These are phyloP conservation scores for Rutpela maculata DNA, from an alignment of 2,888 invertebrate genomes.

Conservation along the genomic window DNA sequence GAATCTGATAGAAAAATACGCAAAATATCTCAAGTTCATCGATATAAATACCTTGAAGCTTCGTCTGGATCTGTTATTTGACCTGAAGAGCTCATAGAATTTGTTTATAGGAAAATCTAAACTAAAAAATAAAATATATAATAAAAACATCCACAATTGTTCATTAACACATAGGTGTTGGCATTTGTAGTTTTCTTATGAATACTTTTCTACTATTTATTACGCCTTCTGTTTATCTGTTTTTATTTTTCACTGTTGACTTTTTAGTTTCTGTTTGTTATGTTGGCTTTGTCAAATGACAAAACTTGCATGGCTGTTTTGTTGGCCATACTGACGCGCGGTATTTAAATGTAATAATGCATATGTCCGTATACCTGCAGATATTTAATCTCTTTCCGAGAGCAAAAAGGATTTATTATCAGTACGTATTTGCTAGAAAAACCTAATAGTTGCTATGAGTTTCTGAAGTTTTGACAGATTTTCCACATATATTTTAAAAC, in stretches of 20 bases:
- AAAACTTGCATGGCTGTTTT: neutral
- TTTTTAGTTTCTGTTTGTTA: constrained; percentile 31
- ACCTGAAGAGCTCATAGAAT: constrained; percentile 75
- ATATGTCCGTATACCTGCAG: too few species aligned
- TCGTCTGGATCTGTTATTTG: constrained; percentile 73
- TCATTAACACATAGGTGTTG: constrained; percentile 44
- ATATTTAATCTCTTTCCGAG: too few species aligned
- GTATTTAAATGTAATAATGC: neutral
- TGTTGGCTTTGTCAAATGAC: constrained; percentile 7
- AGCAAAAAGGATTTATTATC: too few species aligned
- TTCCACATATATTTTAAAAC: too few species aligned
- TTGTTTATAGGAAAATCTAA: constrained; percentile 60
- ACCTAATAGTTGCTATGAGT: too few species aligned
- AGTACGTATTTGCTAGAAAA: too few species aligned
- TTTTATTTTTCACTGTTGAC: constrained; percentile 43
- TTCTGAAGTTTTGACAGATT: too few species aligned
- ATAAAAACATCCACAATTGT: constrained; percentile 46
- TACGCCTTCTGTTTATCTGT: constrained; percentile 28
- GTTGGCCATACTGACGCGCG: neutral
- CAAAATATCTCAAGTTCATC: neutral
- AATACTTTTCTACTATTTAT: constrained; percentile 14
- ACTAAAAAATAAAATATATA: constrained; percentile 57
- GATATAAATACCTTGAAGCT: constrained; percentile 74
- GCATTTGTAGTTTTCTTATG: constrained; percentile 39
- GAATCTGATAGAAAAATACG: neutral